These are phyloP conservation scores for Protobothrops mucrosquamatus DNA, from an alignment of 2,113 vertebrate species.

Conservation along the genomic window DNA sequence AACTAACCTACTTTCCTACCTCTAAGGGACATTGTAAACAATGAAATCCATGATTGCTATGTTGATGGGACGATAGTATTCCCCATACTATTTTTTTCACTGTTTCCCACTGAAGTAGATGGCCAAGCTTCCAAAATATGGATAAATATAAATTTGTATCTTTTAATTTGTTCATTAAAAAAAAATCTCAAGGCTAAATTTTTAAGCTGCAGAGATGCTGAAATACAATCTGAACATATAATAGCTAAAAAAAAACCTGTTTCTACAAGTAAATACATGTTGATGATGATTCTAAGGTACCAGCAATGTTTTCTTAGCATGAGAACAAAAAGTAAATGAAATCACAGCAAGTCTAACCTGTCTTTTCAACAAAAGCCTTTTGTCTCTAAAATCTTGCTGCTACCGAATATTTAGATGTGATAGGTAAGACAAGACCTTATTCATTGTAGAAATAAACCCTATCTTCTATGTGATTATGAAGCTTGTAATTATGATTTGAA, in stretches of 20 bases:
- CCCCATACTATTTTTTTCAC: not conserved
- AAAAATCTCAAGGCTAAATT: slow-evolving; percentile 26
- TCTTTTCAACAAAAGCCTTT: slow-evolving; percentile 54
- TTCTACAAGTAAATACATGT: slow-evolving; percentile 4
- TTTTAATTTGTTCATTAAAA: slow-evolving; percentile 2
- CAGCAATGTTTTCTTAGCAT: slow-evolving; percentile 48
- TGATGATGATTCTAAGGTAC: slow-evolving; percentile 35
- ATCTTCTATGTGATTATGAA: slow-evolving; percentile 12
- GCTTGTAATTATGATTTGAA: slow-evolving; percentile 18
- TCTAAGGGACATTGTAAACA: not conserved
- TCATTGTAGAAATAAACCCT: slow-evolving; percentile 40
- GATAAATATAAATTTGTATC: not conserved
- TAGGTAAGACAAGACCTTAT: slow-evolving; percentile 23
- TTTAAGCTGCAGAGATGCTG: slow-evolving; percentile 20
- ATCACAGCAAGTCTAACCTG: slow-evolving; percentile 53
- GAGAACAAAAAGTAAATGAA: slow-evolving; percentile 6
- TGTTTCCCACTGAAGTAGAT: slow-evolving; percentile 26
- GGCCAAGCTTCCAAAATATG: not conserved
- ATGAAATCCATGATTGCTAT: not conserved
- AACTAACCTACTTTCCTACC: not conserved
- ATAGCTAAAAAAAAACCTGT: slow-evolving; percentile 10
- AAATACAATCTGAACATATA: slow-evolving; percentile 11
- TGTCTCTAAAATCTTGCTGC: slow-evolving; percentile 51
- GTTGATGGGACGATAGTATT: slow-evolving; percentile 1
- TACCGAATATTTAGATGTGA: slow-evolving; percentile 32